Evolutionary conservation across 2,888 invertebrate genomes (phyloP).

Genomic region (Oscheius sp.): DNA sequence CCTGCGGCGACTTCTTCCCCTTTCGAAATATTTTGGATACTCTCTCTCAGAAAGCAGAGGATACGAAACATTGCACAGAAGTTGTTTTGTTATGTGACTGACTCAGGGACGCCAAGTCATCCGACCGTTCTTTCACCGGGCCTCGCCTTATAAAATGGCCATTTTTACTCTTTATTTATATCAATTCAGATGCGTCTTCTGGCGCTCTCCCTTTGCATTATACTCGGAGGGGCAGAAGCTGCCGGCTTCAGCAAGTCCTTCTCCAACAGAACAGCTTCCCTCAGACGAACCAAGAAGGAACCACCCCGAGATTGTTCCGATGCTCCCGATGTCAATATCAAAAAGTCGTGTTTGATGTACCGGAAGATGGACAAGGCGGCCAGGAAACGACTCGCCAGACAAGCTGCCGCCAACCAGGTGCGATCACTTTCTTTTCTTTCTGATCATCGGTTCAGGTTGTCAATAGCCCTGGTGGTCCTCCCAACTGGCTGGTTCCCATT

Average conservation of each 20-base stretch:
- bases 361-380: constrained; percentile 54
- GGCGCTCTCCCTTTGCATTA: constrained; percentile 23
- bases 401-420: constrained; percentile 42
- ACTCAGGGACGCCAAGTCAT: not conserved
- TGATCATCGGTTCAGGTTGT: not conserved
- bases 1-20: not conserved
- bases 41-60: not conserved
- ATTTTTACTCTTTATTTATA: not conserved
- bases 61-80: no score
- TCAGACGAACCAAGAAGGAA: constrained; percentile 28
- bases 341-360: constrained; percentile 65
- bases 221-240: not conserved
- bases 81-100: not conserved
- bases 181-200: constrained; percentile 27
- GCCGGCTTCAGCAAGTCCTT: constrained; percentile 11
- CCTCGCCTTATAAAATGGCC: not conserved
- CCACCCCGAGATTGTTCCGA: constrained; percentile 69
- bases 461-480: constrained; percentile 51
- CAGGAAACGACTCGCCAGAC: constrained; percentile 52
- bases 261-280: not conserved
- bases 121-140: not conserved
- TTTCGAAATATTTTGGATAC: not conserved
- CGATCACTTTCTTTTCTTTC: not conserved
- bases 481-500: constrained; percentile 71
- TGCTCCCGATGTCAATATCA: constrained; percentile 65